Evolutionary conservation across 2,113 vertebrate species (phyloP), one percentile per base, ranked within the genome.

Genomic region (Galeopterus variegatus): DNA sequence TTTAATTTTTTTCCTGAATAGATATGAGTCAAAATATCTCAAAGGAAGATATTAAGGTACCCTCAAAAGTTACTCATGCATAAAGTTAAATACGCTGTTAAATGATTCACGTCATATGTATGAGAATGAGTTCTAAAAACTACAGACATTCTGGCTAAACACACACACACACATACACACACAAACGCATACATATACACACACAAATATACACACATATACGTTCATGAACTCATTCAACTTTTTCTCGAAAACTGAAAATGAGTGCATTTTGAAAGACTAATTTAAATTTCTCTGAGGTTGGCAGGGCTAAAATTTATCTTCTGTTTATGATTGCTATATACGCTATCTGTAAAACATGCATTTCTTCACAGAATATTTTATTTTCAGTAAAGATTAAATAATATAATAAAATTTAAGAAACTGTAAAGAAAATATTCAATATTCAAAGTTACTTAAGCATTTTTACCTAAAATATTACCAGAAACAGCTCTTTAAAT

Each of bases 1-100:
- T 73, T 69, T 70, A 80, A 24, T 79, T 70, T 45, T 82, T 94
- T 94, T 92, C 60, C 69, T 88, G 5, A 64, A 77, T 88, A 92
- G 1, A 52, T 58, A 15, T 36, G 36, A 79, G 14, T 67, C 48
- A 69, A 88, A 67, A 83, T 5, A 76, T 52, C 21, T 17, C 73
- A 83, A 67, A 82, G 48, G 23, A 48, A 84, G 17, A 24, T 50
- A 28, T 17, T 62, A 50, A 50, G 18, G 26, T 56, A 54, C 48
- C 45, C n/a, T 72, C 28, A 72, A 48, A 79, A 72, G 24, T 69
- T 88, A 56, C 9, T 82, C 8, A 48, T 12, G 19, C 15, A 14
- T 85, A 41, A n/a, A 58, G 41, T 69, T 50, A 69, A 75, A 52
- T 69, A 54, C 60, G 41, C 19, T 36, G 31, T 15, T 90, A 24